Base-by-base conservation (phyloP, 1,140 invertebrate genomes). In the Polypedilum vanderplanki region DNA sequence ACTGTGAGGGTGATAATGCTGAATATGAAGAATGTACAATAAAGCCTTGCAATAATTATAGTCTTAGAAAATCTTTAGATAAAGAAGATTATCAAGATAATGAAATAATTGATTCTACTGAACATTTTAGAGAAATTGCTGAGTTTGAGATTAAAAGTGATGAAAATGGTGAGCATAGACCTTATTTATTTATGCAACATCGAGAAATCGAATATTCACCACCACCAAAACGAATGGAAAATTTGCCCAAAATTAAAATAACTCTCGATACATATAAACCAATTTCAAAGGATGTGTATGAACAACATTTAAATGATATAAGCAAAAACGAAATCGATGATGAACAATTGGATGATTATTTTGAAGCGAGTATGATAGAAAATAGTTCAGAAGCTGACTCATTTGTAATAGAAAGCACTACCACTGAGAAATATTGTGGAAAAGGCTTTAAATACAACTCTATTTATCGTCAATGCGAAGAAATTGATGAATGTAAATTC, bases 341-440 rank as follows among this genome's bases (percentile, higher is more conserved):
- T 57, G 46, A 57, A n/a, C 46, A 57, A 57, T n/a, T 57, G 10
- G 46, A 57, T n/a, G 46, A 57, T n/a, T 57, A 57, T 57, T 57
- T 57, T n/a, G 46, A 57, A 57, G 4, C 46, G 10, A n/a, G 15
- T n/a, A n/a, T 57, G 9, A 57, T 57, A n/a, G 46, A 57, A 57
- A 57, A n/a, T 3, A 33, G 10, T 15, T 57, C 12, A 57, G 24
- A 33, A 5, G 3, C 15, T 12, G 15, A 57, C 12, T 12, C 12
- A 57, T n/a, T 57, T n/a, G n/a, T 1, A 12, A 57, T 57, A n/a
- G 12, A 57, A 57, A 57, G 12, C 5, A 5, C 12, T 0, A 57
- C 46, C 3, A 57, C 46, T 57, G 46, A 57, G n/a, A 57, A 57
- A n/a, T n/a, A 57, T 15, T 57, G 46, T 57, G 46, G 46, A 57